phyloP scores from a whole-genome alignment of 2,797 vertebrate genomes.

The Glossophaga mutica region DNA sequence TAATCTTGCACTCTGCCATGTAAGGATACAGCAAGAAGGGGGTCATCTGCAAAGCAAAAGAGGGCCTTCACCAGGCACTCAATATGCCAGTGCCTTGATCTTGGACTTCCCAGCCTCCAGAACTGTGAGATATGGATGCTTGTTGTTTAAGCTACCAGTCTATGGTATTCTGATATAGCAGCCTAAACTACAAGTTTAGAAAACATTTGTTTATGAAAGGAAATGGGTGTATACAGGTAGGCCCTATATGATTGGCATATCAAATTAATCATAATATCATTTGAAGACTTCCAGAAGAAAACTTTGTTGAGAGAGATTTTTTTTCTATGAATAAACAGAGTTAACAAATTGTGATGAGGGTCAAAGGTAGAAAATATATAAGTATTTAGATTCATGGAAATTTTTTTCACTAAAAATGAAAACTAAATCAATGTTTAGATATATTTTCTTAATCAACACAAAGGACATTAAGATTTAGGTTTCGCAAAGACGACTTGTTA shows the following conservation, averaged over 20 bases:
- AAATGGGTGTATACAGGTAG: neutral
- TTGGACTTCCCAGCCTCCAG: neutral
- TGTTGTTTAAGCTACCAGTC: neutral
- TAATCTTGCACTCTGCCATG: neutral
- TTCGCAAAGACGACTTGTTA: neutral
- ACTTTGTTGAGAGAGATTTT: neutral
- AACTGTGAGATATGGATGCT: neutral
- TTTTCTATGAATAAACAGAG: neutral
- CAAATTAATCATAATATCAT: neutral
- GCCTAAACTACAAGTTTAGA: neutral
- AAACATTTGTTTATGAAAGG: neutral
- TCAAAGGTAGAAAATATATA: neutral
- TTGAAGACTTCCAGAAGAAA: neutral
- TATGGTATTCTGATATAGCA: neutral
- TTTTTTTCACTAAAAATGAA: neutral
- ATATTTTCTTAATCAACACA: neutral
- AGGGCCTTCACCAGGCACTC: neutral
- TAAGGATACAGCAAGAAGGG: neutral
- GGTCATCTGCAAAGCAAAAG: neutral
- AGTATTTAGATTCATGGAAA: neutral
- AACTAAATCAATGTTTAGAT: neutral
- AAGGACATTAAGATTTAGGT: neutral
- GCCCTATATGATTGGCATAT: neutral
- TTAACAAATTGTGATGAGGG: neutral
- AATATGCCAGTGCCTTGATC: neutral